Evolutionary conservation across 2,113 vertebrate species (phyloP), one percentile per base, ranked within the genome.

Genomic region (Engraulis encrasicolus): DNA sequence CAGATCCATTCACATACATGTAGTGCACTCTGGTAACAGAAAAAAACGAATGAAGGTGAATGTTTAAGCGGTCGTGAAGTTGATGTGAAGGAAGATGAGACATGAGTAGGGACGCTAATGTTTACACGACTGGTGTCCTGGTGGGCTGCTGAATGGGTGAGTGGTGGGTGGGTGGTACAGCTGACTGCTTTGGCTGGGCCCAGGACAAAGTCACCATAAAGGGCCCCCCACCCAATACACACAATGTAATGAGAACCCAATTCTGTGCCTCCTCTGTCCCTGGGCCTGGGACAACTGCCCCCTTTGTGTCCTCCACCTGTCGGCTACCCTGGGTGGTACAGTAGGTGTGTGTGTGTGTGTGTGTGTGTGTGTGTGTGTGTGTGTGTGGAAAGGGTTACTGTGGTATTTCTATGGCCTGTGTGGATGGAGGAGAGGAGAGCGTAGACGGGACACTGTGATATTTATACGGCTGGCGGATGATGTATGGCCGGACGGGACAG

Each of bases 281-380:
- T n/a, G n/a, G n/a, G n/a, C n/a, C n/a, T n/a, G n/a, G n/a, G n/a
- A n/a, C n/a, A n/a, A n/a, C n/a, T n/a, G n/a, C n/a, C n/a, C n/a
- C n/a, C n/a, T n/a, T n/a, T n/a, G n/a, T n/a, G n/a, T n/a, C n/a
- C n/a, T n/a, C n/a, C n/a, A n/a, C n/a, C n/a, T n/a, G n/a, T n/a
- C n/a, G n/a, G n/a, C n/a, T n/a, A n/a, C n/a, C n/a, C n/a, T n/a
- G n/a, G n/a, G n/a, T n/a, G n/a, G n/a, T n/a, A n/a, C n/a, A n/a
- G n/a, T n/a, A n/a, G n/a, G n/a, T n/a, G n/a, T n/a, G 50, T 54
- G 50, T 54, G 50, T 54, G 18, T 54, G 50, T 54, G 50, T 54
- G 50, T 54, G 50, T 54, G 50, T 54, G 50, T 54, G 50, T 54
- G 50, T 54, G 54, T 61, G 54, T 58, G 20, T n/a, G 54, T n/a